These are phyloP conservation scores for Gallinago stenura DNA, from an alignment of 2,797 vertebrate species.

Conservation along the genomic window DNA sequence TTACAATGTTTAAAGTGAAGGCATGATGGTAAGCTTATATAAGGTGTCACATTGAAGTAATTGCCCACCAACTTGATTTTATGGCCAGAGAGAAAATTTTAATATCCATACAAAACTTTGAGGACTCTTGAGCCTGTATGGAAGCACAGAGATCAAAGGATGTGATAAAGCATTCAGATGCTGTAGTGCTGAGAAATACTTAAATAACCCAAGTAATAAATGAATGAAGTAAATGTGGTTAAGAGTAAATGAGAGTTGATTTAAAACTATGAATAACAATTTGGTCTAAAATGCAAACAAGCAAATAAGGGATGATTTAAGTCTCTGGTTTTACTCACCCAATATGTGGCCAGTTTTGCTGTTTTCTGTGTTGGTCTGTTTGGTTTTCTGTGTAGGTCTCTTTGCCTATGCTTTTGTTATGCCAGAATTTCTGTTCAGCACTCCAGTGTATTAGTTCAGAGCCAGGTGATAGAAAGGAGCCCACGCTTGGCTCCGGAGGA, in stretches of 20 bases:
- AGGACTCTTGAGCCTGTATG: background rate
- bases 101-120: background rate
- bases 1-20: conserved; percentile 72
- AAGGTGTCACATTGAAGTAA: conserved; percentile 73
- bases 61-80: conserved; percentile 58
- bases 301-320: background rate
- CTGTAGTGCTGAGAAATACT: background rate
- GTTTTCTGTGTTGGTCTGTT: background rate
- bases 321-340: background rate
- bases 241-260: background rate
- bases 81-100: conserved; percentile 57
- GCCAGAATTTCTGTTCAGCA: background rate
- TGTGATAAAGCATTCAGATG: background rate
- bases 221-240: background rate
- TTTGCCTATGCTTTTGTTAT: background rate
- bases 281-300: background rate
- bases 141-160: conserved; percentile 19
- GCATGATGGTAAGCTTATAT: conserved; percentile 68
- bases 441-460: background rate
- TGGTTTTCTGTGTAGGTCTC: background rate
- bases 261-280: background rate
- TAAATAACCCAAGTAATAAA: background rate
- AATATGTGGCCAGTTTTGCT: background rate
- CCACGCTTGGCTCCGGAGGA: background rate
- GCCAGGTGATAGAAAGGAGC: background rate